phyloP scores from a whole-genome alignment of 2,888 invertebrate species.

The Cataglyphis livida region DNA sequence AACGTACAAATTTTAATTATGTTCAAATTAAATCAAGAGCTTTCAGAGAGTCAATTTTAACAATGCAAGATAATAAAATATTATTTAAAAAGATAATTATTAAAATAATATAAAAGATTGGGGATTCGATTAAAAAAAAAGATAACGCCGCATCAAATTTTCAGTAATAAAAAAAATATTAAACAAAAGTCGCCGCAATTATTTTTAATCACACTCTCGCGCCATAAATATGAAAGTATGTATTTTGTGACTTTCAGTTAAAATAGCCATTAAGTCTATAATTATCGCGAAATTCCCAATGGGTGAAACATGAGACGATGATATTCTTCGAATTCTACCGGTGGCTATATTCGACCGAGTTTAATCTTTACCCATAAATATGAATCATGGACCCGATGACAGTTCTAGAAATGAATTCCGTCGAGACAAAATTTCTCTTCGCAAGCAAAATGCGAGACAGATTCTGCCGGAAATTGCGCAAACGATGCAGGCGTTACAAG shows the following conservation, averaged over 20 bases:
- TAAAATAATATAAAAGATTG: not conserved
- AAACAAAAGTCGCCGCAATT: not conserved
- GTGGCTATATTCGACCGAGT: slow-evolving; percentile 43
- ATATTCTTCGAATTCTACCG: slow-evolving; percentile 43
- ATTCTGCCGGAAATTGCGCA: slow-evolving; percentile 30
- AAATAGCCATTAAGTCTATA: slow-evolving; percentile 47
- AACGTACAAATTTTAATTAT: not conserved
- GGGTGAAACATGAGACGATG: slow-evolving; percentile 24
- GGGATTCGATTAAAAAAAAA: not conserved
- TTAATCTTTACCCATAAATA: slow-evolving; percentile 45
- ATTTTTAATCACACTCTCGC: slow-evolving; percentile 34
- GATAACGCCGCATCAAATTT: not conserved
- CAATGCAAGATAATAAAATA: not conserved
- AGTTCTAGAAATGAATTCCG: slow-evolving; percentile 38
- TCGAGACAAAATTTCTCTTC: slow-evolving; percentile 26
- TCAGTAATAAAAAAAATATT: slow-evolving; percentile 7
- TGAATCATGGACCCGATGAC: slow-evolving; percentile 35
- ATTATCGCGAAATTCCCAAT: slow-evolving; percentile 36
- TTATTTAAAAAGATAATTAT: not conserved
- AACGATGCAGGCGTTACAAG: not conserved
- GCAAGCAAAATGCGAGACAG: not conserved
- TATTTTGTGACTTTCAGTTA: slow-evolving; percentile 1
- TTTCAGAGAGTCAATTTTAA: not conserved
- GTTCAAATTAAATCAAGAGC: not conserved
- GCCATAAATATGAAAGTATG: slow-evolving; percentile 5